These are phyloP conservation scores for Tinea trinotella DNA, from an alignment of 2,888 invertebrate species.

Conservation along the genomic window DNA sequence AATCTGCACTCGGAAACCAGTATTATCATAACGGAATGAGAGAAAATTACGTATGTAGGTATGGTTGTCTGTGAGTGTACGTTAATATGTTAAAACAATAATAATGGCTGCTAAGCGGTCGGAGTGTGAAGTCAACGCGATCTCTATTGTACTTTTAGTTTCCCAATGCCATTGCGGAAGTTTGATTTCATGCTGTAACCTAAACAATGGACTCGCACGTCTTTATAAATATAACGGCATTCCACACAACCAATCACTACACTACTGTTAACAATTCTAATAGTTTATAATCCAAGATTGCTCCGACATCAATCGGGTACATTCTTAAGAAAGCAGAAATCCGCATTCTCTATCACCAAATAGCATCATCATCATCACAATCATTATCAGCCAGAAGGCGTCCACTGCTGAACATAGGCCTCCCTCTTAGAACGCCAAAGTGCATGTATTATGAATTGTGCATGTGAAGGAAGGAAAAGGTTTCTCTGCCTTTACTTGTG, in stretches of 20 bases:
- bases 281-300: neutral
- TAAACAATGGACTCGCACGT: conserved; percentile 42
- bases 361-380: too few species aligned
- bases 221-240: conserved; percentile 25
- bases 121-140: conserved; percentile 18
- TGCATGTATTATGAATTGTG: too few species aligned
- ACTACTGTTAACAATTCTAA: neutral
- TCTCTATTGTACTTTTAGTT: conserved; percentile 26
- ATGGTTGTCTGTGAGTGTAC: neutral
- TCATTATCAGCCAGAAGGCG: too few species aligned
- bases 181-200: conserved; percentile 46
- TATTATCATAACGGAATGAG: conserved; percentile 58
- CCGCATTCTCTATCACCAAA: too few species aligned
- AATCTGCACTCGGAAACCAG: conserved; percentile 37
- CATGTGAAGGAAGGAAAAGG: too few species aligned
- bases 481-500: too few species aligned
- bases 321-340: neutral
- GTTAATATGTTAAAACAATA: conserved; percentile 4
- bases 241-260: neutral
- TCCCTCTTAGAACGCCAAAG: too few species aligned
- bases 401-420: too few species aligned
- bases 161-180: conserved; percentile 38
- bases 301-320: neutral
- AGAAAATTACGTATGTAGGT: conserved; percentile 9
- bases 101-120: neutral